Conservation (phyloP, 2,797 vertebrate species). For the Lindbergichthys nudifrons region DNA sequence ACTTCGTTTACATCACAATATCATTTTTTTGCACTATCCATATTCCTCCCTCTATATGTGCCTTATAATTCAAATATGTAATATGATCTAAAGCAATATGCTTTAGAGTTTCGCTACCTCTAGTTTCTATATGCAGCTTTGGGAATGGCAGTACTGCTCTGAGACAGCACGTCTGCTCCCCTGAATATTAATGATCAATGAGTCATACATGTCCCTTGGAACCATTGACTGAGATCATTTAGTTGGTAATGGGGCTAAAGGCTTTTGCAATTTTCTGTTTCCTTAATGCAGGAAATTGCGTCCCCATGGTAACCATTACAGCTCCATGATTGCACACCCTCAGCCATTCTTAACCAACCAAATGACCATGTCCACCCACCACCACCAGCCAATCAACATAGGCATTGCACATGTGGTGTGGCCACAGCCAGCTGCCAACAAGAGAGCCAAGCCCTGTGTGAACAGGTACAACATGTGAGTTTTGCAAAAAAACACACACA, state of each 20-base stretch:
- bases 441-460: slow-evolving; percentile 92
- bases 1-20: slow-evolving; percentile 1
- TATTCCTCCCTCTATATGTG: not conserved
- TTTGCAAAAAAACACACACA: not conserved
- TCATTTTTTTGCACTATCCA: slow-evolving; percentile 5
- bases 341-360: slow-evolving; percentile 96
- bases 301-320: slow-evolving; percentile 95
- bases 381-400: slow-evolving; percentile 97
- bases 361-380: slow-evolving; percentile 95
- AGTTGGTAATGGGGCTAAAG: slow-evolving; percentile 66
- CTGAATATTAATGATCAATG: slow-evolving; percentile 77
- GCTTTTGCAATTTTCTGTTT: slow-evolving; percentile 67
- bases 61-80: slow-evolving; percentile 4
- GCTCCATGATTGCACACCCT: slow-evolving; percentile 92
- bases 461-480: slow-evolving; percentile 87
- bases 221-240: slow-evolving; percentile 54
- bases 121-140: slow-evolving; percentile 32
- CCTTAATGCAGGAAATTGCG: slow-evolving; percentile 91
- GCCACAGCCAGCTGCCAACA: slow-evolving; percentile 94
- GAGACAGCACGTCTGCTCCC: slow-evolving; percentile 47
- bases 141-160: slow-evolving; percentile 34
- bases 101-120: slow-evolving; percentile 32
- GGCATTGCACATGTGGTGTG: slow-evolving; percentile 98
- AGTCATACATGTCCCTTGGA: slow-evolving; percentile 71
- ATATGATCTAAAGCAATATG: slow-evolving; percentile 3